Evolutionary conservation across 2,797 vertebrate genomes (phyloP), one percentile per base, ranked within the genome.

Genomic region (Novumbra hubbsi): DNA sequence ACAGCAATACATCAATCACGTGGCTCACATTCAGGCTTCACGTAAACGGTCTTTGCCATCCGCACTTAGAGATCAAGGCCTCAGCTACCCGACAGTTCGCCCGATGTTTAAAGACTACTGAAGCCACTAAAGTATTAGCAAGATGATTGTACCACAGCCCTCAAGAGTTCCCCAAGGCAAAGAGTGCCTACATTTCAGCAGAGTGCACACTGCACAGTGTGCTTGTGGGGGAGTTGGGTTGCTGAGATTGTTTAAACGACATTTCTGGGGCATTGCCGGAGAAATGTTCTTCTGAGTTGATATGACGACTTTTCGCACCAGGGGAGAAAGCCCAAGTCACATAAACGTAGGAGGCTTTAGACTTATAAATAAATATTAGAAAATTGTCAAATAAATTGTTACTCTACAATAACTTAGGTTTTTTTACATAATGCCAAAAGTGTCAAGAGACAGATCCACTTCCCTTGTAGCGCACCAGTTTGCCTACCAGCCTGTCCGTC

Each of bases 231-330:
- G 19, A 63, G 74, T 65, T 71, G 48, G 52, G 62, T 38, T 24
- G 66, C 24, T 30, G 19, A 63, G 74, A 62, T 71, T 83, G 76
- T 80, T 81, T 75, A 78, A 3, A 32, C 87, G 88, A 90, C 90
- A 85, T 88, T 89, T 91, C 83, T 91, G 84, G 91, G 88, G 76
- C 88, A 89, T 50, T 70, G 80, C 85, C 82, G 73, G 62, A 60
- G 6, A 7, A 12, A 60, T 72, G 55, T 68, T 17, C 75, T 68
- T 17, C 75, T 62, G 52, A 82, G 80, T 76, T 75, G 63, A 84
- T 68, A 72, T 50, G 74, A 86, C 78, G 74, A 86, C 78, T 79
- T 83, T 71, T 64, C 79, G 78, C 75, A 82, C 76, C 73, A 63
- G 72, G 57, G 28, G 77, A 73, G 70, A 77, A 75, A 15, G 15